Percentiles rank a stretch among this genome's conserved stretches.
Evolutionary conservation across 2,113 vertebrate species (phyloP).

Genomic region (Shinisaurus crocodilurus): DNA sequence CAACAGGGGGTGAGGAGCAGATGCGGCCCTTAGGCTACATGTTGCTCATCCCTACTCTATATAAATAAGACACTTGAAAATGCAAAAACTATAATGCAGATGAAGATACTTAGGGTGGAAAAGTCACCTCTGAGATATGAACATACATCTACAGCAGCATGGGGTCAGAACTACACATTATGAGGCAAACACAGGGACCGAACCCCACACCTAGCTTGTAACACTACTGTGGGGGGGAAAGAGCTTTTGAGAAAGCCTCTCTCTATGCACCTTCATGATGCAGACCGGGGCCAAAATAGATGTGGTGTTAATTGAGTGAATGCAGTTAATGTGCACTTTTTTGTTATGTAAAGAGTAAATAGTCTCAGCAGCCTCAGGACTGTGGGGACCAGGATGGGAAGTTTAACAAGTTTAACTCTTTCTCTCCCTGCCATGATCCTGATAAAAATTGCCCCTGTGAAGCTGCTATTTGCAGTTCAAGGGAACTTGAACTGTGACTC

Average conservation of each 20-base stretch:
- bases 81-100: not conserved
- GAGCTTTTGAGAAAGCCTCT: not conserved
- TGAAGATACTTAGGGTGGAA: not conserved
- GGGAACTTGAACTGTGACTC: too few relatives aligned
- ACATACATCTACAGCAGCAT: not conserved
- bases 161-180: not conserved
- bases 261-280: not conserved
- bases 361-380: not conserved
- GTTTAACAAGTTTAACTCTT: not conserved
- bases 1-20: too few relatives aligned
- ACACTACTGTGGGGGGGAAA: not conserved
- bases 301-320: not conserved
- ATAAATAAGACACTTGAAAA: slow-evolving; percentile 36
- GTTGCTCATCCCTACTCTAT: not conserved
- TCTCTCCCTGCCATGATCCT: not conserved
- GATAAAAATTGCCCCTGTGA: not conserved
- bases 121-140: slow-evolving; percentile 24
- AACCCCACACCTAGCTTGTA: not conserved
- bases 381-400: not conserved
- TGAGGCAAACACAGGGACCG: not conserved
- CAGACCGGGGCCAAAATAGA: not conserved
- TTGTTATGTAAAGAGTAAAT: not conserved
- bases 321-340: not conserved
- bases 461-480: not conserved
- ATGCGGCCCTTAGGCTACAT: too few relatives aligned